These are phyloP conservation scores for Catotricha subobsoleta DNA, from an alignment of 2,888 invertebrate genomes.

Conservation along the genomic window DNA sequence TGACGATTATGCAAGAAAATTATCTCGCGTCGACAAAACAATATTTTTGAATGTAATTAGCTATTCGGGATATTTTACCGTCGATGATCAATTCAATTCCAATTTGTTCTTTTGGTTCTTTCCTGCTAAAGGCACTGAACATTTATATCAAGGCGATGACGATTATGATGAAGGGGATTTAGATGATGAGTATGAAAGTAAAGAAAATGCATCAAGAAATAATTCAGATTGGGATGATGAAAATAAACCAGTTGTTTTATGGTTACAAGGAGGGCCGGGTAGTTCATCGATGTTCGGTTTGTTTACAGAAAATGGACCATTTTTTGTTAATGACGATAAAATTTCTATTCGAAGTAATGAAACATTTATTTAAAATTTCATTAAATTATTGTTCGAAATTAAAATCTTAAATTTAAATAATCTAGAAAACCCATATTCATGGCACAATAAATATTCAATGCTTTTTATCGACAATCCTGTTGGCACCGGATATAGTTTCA, in stretches of 20 bases:
- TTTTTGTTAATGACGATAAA: slow-evolving; percentile 32
- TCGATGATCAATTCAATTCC: slow-evolving; percentile 50
- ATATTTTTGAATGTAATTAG: slow-evolving; percentile 27
- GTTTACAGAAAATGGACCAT: slow-evolving; percentile 46
- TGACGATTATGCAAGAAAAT: slow-evolving; percentile 13
- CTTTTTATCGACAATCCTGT: slow-evolving; percentile 51
- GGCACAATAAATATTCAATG: slow-evolving; percentile 44
- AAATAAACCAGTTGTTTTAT: slow-evolving; percentile 33
- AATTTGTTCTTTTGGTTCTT: slow-evolving; percentile 79
- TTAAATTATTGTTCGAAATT: not conserved
- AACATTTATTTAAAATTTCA: not conserved
- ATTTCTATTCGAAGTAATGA: slow-evolving; percentile 21
- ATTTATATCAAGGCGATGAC: slow-evolving; percentile 32
- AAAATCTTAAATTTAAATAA: not conserved
- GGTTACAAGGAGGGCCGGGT: slow-evolving; percentile 42
- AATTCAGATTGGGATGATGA: slow-evolving; percentile 29
- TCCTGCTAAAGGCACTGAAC: slow-evolving; percentile 32
- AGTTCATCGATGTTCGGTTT: slow-evolving; percentile 38
- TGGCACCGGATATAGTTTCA: slow-evolving; percentile 48
- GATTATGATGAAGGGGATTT: slow-evolving; percentile 11
- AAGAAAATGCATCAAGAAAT: too few relatives aligned
- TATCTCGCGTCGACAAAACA: slow-evolving; percentile 21
- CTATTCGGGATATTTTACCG: slow-evolving; percentile 42
- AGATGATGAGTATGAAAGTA: slow-evolving; percentile 10
- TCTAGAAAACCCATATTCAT: slow-evolving; percentile 35